Evolutionary conservation across 2,113 vertebrate species (phyloP).

Genomic region (Pleuronectes platessa): DNA sequence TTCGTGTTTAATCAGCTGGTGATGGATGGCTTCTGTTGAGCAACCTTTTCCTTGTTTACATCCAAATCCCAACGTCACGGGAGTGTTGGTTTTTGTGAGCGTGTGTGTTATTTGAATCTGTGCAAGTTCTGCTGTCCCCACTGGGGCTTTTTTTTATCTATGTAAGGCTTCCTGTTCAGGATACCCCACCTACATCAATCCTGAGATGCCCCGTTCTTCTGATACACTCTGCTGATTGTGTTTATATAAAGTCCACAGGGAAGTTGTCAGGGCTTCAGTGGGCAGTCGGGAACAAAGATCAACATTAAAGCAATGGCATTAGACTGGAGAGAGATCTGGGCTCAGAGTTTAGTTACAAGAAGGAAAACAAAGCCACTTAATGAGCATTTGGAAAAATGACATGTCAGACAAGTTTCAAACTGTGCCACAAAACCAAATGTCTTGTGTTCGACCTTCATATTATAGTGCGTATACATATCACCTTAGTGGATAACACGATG

Average conservation of each 20-base stretch:
- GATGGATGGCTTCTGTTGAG: constrained; percentile 31
- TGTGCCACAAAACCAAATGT: too few species aligned
- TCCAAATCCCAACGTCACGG: neutral
- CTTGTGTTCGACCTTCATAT: constrained; percentile 48
- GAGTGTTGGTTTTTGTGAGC: neutral
- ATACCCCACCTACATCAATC: constrained; percentile 23
- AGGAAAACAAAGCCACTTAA: constrained; percentile 18
- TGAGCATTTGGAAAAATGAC: constrained; percentile 39
- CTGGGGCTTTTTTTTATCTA: constrained; percentile 8
- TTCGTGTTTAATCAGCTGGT: constrained; percentile 47
- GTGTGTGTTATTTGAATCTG: neutral
- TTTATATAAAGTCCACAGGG: constrained; percentile 35
- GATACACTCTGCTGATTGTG: constrained; percentile 18
- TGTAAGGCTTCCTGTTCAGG: constrained; percentile 31
- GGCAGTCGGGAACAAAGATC: constrained; percentile 13
- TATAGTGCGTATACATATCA: constrained; percentile 3
- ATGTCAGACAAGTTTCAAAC: constrained; percentile 21
- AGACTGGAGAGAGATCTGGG: constrained; percentile 19
- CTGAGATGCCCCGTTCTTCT: constrained; percentile 18
- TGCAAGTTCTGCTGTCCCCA: neutral
- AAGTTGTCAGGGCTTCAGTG: neutral
- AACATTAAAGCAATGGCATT: neutral
- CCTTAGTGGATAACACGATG: constrained; percentile 19
- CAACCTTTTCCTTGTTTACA: constrained; percentile 7
- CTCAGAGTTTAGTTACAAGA: neutral